Evolutionary conservation across 2,888 invertebrate species (phyloP), one percentile per base, ranked within the genome.

Genomic region (Gymnosoma rotundatum): DNA sequence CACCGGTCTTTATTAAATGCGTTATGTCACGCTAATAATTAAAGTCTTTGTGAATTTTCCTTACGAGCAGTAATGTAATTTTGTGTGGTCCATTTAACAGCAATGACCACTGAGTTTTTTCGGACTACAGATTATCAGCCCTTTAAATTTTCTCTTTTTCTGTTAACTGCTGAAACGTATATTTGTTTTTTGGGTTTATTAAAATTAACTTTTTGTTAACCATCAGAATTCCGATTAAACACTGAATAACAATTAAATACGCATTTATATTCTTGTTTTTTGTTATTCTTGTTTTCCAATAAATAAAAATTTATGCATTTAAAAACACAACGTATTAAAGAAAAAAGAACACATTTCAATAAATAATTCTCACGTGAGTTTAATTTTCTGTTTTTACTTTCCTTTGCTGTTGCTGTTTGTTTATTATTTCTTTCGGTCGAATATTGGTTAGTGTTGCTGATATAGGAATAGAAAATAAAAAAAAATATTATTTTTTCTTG

Each of bases 221-320:
- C 20, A 45, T 45, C 45, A 67, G 42, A 7, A 66, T 21, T 67
- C 25, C 4, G n/a, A 50, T 42, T 64, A 70, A 63, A 18, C 48
- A 76, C 67, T 69, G 45, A 63, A 78, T 69, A 81, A 73, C 69
- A 74, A 84, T 81, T 76, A 83, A 72, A 66, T 9, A n/a, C 58
- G 50, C 45, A 64, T 64, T 72, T 18, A 48, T 64, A 20, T 48
- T 10, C 14, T 25, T 38, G 7, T 21, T 54, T 48, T 32, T 60
- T 54, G 18, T 52, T n/a, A 16, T 48, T n/a, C 4, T 8, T 5
- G 52, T 67, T 67, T 45, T 74, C 54, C 61, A 74, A 80, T 80
- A 64, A 78, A 75, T 69, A 79, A 61, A 72, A 80, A 80, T 72
- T 75, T 76, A 83, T 80, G 42, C 32, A 61, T 83, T 83, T 73